phyloP scores from a whole-genome alignment of 2,113 vertebrate species.

The Ophthalmotilapia sp. region DNA sequence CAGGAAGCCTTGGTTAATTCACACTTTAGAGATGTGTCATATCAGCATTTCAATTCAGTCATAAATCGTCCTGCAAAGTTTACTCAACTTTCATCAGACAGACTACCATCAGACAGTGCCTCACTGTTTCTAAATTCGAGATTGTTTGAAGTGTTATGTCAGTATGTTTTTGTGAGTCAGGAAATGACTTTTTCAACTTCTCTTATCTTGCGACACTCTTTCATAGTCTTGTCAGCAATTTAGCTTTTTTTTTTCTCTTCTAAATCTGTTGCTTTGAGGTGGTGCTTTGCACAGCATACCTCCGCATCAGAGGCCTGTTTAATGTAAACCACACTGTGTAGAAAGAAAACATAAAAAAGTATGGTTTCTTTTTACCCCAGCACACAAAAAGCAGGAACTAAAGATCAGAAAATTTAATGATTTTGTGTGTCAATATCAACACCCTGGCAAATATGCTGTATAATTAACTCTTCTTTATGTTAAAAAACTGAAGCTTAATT shows the following conservation, averaged over 20 bases:
- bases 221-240: background rate
- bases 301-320: background rate
- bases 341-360: background rate
- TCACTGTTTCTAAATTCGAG: background rate
- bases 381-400: background rate
- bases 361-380: background rate
- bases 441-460: background rate
- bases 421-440: background rate
- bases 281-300: background rate
- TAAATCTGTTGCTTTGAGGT: background rate
- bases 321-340: background rate
- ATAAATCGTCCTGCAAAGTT: background rate
- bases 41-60: background rate
- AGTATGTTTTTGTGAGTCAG: background rate
- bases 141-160: background rate
- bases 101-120: background rate
- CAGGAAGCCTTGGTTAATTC: background rate
- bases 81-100: background rate
- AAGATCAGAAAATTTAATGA: background rate
- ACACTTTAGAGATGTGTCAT: background rate
- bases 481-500: background rate
- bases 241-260: background rate
- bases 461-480: background rate
- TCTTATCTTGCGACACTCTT: background rate
- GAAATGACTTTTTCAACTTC: background rate